A percentile compares a stretch with the other conserved stretches of the same genome.
These are phyloP conservation scores for Neopipo cinnamomea DNA, from an alignment of 2,113 vertebrate species.

Conservation along the genomic window DNA sequence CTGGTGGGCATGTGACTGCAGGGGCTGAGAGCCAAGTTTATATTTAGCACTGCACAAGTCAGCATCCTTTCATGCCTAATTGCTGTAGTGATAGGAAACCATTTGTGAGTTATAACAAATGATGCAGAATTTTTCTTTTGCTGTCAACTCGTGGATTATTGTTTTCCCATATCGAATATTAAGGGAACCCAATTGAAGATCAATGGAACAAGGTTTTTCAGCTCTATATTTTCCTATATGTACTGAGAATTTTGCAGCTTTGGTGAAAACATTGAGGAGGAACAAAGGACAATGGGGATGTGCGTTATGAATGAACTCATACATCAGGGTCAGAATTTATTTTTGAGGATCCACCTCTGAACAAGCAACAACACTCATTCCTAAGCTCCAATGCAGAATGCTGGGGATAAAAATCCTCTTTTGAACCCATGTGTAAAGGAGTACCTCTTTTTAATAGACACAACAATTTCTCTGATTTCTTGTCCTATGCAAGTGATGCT, in stretches of 20 bases:
- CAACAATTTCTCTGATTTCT: background rate
- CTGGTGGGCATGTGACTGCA: background rate
- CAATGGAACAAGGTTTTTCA: background rate
- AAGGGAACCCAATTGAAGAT: background rate
- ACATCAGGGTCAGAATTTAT: background rate
- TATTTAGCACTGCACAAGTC: slow-evolving; percentile 45
- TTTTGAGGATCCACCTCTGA: background rate
- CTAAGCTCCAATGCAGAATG: background rate
- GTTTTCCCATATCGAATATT: background rate
- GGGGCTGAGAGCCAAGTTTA: background rate
- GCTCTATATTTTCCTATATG: background rate
- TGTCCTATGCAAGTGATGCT: background rate
- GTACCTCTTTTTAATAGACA: background rate
- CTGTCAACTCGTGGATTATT: background rate
- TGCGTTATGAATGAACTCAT: background rate
- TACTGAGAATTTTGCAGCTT: background rate
- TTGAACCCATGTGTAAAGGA: accelerated
- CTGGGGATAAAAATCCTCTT: background rate
- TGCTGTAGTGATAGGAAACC: slow-evolving; percentile 20
- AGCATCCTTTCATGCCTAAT: slow-evolving; percentile 27
- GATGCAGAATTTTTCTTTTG: background rate
- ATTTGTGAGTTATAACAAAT: background rate
- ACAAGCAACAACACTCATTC: background rate
- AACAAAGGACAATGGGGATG: background rate
- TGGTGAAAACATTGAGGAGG: background rate